Percentiles rank a stretch among this genome's conserved stretches.
phyloP scores from a whole-genome alignment of 2,113 vertebrate genomes.

The Columba livia region DNA sequence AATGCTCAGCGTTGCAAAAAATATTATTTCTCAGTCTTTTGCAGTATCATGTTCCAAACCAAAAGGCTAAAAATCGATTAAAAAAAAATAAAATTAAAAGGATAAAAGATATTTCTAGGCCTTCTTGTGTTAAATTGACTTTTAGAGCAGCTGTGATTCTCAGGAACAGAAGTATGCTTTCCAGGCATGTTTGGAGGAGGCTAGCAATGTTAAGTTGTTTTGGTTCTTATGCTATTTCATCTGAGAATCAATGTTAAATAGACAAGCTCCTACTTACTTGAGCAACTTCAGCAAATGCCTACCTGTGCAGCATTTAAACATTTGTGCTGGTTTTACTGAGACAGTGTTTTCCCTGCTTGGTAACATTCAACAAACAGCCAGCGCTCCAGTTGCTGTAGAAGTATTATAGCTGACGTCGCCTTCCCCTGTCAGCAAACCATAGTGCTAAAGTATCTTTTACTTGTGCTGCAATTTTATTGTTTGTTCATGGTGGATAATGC shows the following conservation, averaged over 20 bases:
- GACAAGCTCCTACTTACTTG: not conserved
- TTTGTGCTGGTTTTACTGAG: not conserved
- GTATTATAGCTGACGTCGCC: not conserved
- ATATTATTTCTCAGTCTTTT: not conserved
- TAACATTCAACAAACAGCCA: not conserved
- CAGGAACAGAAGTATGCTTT: not conserved
- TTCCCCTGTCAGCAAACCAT: not conserved
- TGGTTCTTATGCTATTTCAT: not conserved
- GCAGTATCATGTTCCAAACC: not conserved
- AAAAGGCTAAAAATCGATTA: not conserved
- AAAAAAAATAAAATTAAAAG: not conserved
- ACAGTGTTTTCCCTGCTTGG: not conserved
- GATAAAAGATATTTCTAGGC: not conserved
- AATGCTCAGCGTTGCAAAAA: not conserved
- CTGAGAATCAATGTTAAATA: not conserved
- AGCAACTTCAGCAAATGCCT: not conserved
- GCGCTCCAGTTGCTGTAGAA: not conserved
- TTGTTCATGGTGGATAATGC: not conserved
- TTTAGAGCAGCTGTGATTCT: not conserved
- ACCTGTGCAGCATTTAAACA: not conserved
- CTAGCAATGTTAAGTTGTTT: not conserved
- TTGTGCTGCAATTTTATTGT: not conserved
- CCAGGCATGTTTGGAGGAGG: not conserved
- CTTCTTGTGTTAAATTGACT: not conserved
- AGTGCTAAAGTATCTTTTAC: not conserved